Base-by-base conservation (phyloP, 2,113 vertebrate genomes). In the Pipa parva region DNA sequence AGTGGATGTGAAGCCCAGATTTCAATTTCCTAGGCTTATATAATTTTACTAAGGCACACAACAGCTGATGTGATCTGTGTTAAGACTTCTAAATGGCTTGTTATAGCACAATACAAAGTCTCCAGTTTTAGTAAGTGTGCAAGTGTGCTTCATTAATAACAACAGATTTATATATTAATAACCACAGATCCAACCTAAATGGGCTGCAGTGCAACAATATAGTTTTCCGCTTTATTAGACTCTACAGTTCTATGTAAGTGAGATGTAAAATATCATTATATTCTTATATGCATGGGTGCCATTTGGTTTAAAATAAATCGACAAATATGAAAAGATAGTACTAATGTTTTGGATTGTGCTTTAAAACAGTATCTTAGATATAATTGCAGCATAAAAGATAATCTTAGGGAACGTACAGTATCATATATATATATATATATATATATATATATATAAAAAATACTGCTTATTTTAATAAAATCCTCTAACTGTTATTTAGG, bases 221-320 rank as follows among this genome's bases (percentile, higher is more conserved):
- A 2, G 15, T 36, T 36, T 36, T 36, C 33, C 10, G 15, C 9
- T 36, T 36, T 13, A 36, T 3, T 36, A 36, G 33, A 36, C 10
- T 5, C 29, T 31, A 31, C 29, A 31, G 10, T 5, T 15, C 37
- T 7, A 5, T 39, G 12, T 39, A 42, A 42, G 39, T n/a, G 15
- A 42, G n/a, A 42, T 42, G 7, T 15, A 6, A 42, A n/a, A n/a
- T 42, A n/a, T n/a, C n/a, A 42, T 46, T 63, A 73, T 77, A 59
- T 62, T 59, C 58, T 74, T 71, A 82, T 76, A 73, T 79, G 63
- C 57, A 49, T 57, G 25, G 15, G 37, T 3, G 73, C 12, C 33
- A 18, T 42, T 70, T 69, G 65, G 57, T 29, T 52, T 77, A 76
- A 63, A 68, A 74, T 72, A 74, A 63, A 74, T 11, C 18, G 22